Base-by-base conservation (phyloP, 2,797 vertebrate genomes). In the Pangasius macronema region DNA sequence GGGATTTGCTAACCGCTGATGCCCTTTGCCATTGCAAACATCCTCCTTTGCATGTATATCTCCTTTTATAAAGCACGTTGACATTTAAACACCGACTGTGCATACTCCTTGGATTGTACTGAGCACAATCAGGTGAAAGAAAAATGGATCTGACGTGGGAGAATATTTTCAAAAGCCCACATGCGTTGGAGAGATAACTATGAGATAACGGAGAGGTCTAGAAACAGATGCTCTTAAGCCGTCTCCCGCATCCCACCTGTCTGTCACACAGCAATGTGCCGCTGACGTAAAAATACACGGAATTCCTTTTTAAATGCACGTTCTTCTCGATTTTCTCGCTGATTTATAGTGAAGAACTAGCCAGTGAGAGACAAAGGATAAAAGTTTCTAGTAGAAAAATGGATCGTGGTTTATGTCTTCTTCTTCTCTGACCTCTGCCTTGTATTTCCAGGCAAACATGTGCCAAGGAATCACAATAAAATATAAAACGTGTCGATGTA, bases 321-420 rank as follows among this genome's bases (percentile, higher is more conserved):
- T 83, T 80, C 11, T 2, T 33, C 30, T 20, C 5, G 51, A 1
- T 51, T 7, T 76, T n/a, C 18, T 39, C 5, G 79, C 82, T 90
- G 91, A 94, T 92, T 93, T 92, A 92, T 89, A 89, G 91, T 85
- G 87, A 65, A 81, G 82, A 82, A 67, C 86, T 87, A 22, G 87
- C 86, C 87, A 85, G 55, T 2, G 68, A 88, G 91, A 93, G 91
- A 89, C 85, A 91, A 57, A 91, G 92, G 88, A 91, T 59, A 91
- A 90, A 42, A 68, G 0, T 18, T 88, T 90, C 86, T 82, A 88
- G 84, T 87, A 92, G 88, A 76, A 90, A 89, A 93, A 93, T 14
- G 11, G 8, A 67, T 36, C 5, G 9, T 79, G 36, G 5, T 73
- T 46, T 33, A 49, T 33, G n/a, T 87, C 33, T n/a, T 68, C 5